These are phyloP conservation scores for Cataglyphis altisquamis DNA, from an alignment of 2,888 invertebrate genomes.

Conservation along the genomic window DNA sequence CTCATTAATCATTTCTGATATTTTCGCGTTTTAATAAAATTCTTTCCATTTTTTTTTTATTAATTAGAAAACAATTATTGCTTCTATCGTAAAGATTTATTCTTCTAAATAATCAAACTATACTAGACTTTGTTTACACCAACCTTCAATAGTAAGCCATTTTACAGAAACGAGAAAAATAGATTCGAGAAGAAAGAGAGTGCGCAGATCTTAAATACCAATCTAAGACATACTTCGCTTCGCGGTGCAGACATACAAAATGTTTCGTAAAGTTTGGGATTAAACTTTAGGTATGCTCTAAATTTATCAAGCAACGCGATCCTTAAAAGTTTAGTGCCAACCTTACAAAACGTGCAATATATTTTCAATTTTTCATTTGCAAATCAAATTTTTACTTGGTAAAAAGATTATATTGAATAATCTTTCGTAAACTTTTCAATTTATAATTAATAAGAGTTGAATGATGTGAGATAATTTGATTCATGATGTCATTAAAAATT, in stretches of 20 bases:
- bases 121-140: conserved; percentile 8
- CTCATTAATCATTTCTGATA: conserved; percentile 35
- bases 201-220: not conserved
- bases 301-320: conserved; percentile 16
- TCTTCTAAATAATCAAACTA: too few species aligned
- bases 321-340: not conserved
- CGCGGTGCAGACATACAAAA: not conserved
- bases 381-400: not conserved
- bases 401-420: not conserved
- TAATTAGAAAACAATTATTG: not conserved
- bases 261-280: conserved; percentile 18
- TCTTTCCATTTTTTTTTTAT: not conserved
- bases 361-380: not conserved
- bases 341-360: not conserved
- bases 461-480: not conserved
- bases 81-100: not conserved
- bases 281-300: conserved; percentile 13
- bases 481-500: not conserved
- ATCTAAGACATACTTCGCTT: not conserved
- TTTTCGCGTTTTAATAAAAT: conserved; percentile 15
- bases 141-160: conserved; percentile 3
- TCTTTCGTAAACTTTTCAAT: not conserved
- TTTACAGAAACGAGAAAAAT: conserved; percentile 1
- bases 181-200: not conserved
- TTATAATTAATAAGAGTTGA: not conserved